phyloP scores from a whole-genome alignment of 2,113 vertebrate species.

The Panurus biarmicus region DNA sequence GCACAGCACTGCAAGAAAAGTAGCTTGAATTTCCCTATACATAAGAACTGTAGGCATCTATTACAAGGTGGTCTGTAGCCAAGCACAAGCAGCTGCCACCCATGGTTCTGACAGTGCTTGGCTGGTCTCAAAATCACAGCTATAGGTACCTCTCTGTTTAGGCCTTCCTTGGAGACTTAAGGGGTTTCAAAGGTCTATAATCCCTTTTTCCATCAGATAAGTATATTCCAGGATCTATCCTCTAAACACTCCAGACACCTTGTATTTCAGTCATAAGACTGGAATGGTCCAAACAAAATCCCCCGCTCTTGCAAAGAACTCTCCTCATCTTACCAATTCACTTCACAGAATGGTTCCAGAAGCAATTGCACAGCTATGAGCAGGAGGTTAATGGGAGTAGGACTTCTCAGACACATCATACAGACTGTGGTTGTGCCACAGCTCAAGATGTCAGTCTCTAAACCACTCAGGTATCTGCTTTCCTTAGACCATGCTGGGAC shows the following conservation, averaged over 20 bases:
- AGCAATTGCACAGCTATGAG: not conserved
- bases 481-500: not conserved
- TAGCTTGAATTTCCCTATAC: not conserved
- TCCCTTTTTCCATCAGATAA: accelerated
- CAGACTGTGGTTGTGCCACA: not conserved
- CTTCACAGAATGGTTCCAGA: not conserved
- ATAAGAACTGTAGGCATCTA: not conserved
- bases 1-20: not conserved
- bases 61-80: not conserved
- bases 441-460: not conserved
- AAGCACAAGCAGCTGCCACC: not conserved
- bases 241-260: not conserved
- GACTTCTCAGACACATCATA: not conserved
- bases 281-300: not conserved
- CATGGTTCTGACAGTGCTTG: not conserved
- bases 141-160: not conserved
- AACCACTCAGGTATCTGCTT: not conserved
- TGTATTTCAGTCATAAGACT: not conserved
- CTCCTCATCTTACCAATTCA: not conserved
- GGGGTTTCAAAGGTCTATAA: not conserved
- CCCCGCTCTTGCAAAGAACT: not conserved
- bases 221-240: not conserved
- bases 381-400: not conserved
- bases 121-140: not conserved
- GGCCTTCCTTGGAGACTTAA: not conserved